Conservation (phyloP, 2,113 vertebrate genomes). For the Tiliqua scincoides region DNA sequence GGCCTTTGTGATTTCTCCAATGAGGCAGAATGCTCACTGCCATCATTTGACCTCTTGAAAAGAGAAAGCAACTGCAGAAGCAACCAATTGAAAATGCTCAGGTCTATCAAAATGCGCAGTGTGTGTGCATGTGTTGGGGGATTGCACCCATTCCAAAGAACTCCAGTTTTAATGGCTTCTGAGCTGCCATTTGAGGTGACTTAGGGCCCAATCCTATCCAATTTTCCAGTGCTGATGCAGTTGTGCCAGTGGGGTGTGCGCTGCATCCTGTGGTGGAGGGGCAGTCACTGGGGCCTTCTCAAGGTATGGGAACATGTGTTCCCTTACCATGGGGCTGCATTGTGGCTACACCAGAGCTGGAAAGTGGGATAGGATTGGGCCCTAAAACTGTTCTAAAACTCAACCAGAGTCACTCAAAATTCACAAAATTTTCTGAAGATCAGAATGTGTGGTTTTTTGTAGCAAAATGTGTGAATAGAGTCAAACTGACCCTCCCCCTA, state of each 20-base stretch:
- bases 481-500: fast-evolving
- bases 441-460: background rate
- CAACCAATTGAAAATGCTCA: background rate
- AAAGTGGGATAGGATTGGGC: too few relatives aligned
- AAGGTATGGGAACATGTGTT: too few relatives aligned
- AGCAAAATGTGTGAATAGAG: background rate
- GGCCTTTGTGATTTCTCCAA: background rate
- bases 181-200: background rate
- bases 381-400: background rate
- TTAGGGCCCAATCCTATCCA: too few relatives aligned
- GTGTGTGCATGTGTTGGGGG: too few relatives aligned
- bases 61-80: background rate
- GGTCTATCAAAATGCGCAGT: background rate
- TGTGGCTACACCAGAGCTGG: too few relatives aligned
- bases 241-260: too few relatives aligned
- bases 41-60: background rate
- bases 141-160: background rate
- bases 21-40: background rate
- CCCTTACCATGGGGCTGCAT: too few relatives aligned
- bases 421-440: background rate
- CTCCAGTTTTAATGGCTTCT: background rate
- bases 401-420: background rate
- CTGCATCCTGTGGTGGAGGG: too few relatives aligned
- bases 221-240: too few relatives aligned
- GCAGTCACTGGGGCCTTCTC: too few relatives aligned